phyloP scores from a whole-genome alignment of 1,140 invertebrate genomes.

The Galleria mellonella region DNA sequence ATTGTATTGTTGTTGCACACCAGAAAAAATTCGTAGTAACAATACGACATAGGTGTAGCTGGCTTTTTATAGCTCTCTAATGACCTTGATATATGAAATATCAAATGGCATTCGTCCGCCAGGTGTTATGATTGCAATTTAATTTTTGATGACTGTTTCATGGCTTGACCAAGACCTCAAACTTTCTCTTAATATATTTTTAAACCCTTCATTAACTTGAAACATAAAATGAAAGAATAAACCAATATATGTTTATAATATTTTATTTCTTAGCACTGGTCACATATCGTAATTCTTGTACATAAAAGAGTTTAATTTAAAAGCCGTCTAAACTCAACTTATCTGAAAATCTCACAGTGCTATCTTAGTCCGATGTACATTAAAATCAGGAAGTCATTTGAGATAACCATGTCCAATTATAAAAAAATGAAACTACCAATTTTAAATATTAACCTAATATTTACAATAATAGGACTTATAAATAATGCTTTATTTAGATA shows the following conservation, averaged over 20 bases:
- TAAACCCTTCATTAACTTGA: no score
- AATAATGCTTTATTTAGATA: conserved; percentile 39
- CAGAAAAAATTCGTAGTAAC: neutral
- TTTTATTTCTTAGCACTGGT: conserved; percentile 57
- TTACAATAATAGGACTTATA: conserved; percentile 60
- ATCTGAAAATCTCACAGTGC: conserved; percentile 18
- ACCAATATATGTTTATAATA: conserved; percentile 34
- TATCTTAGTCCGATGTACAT: conserved; percentile 24
- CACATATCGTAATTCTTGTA: conserved; percentile 23
- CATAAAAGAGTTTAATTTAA: conserved; percentile 14
- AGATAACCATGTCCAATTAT: conserved; percentile 14
- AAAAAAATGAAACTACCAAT: conserved; percentile 54
- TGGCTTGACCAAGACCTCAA: no score
- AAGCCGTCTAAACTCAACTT: neutral
- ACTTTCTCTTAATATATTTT: no score
- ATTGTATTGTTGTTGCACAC: conserved; percentile 1
- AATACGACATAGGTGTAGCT: neutral
- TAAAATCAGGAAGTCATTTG: conserved; percentile 11
- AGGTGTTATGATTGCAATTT: conserved; percentile 72
- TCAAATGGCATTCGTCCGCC: conserved; percentile 42
- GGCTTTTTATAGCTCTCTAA: conserved; percentile 33
- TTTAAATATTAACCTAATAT: conserved; percentile 68
- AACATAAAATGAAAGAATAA: neutral
- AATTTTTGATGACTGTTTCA: conserved; percentile 51
- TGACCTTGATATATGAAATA: conserved; percentile 27